Evolutionary conservation across 2,797 vertebrate species (phyloP), one percentile per base, ranked within the genome.

Genomic region (Lutjanus argentimaculatus): DNA sequence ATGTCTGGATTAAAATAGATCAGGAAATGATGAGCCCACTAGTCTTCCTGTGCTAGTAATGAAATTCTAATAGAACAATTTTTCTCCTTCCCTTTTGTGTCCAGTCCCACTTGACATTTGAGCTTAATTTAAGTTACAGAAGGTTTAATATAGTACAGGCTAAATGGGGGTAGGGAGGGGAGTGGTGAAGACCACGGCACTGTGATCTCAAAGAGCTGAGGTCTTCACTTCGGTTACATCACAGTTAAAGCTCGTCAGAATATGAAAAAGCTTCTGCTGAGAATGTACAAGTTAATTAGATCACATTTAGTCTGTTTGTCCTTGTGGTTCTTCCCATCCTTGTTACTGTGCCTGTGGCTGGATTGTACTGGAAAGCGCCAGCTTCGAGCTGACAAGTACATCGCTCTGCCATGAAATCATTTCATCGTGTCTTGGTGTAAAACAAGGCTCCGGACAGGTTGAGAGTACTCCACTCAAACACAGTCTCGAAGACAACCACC

Each of bases 21-120:
- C 80, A 77, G 84, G 79, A 91, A 87, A 90, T 91, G 69, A 93
- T 92, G 83, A 91, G 69, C 82, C 68, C 74, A 64, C 86, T 64
- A 42, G 69, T 84, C 84, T 89, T 91, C 83, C 89, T 86, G 79
- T 75, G 68, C 71, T 61, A 52, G 72, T 90, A 90, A 89, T 89
- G 82, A 89, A 88, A 86, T 72, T 78, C 83, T 92, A 92, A 94
- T 92, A 71, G 78, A 91, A 68, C 83, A n/a, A 92, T 92, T 93
- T 91, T 86, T 94, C 88, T 89, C 74, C 68, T 84, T 64, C 80
- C 61, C 57, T 77, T 84, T 88, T 88, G 80, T 76, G 68, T 85
- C 80, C 73, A 85, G 70, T 58, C 67, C 63, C 81, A 83, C 80
- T 83, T 92, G 87, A 93, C 89, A 91, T 92, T 85, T 89, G 52